These are phyloP conservation scores for Neotoma lepida DNA, from an alignment of 2,113 vertebrate species.

Conservation along the genomic window DNA sequence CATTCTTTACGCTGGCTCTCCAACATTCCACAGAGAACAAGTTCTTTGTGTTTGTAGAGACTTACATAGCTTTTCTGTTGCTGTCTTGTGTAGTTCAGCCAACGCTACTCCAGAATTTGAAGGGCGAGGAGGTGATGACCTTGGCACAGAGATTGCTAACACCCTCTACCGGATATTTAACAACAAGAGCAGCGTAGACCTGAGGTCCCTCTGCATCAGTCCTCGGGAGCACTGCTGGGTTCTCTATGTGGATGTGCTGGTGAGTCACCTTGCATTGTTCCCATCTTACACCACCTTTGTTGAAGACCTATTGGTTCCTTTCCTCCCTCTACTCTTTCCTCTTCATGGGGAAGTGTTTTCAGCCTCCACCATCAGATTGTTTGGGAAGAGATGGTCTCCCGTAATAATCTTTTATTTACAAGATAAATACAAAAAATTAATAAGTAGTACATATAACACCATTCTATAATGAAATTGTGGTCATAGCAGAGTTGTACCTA, in stretches of 20 bases:
- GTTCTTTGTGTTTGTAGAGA: not conserved
- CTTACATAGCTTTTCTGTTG: not conserved
- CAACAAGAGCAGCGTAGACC: constrained; percentile 89
- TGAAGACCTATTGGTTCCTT: not conserved
- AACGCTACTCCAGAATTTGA: constrained; percentile 98
- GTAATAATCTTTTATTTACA: not conserved
- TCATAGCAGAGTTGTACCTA: not conserved
- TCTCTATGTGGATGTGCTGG: constrained; percentile 98
- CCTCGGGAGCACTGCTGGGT: constrained; percentile 96
- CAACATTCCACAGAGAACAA: not conserved
- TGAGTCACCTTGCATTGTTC: constrained; percentile 75
- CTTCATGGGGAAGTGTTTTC: not conserved
- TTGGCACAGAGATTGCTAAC: constrained; percentile 94
- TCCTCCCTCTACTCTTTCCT: not conserved
- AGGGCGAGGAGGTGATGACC: constrained; percentile 96
- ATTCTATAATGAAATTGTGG: not conserved
- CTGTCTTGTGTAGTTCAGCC: constrained; percentile 90
- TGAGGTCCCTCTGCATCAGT: constrained; percentile 91
- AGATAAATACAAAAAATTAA: not conserved
- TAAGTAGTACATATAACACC: not conserved
- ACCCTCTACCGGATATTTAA: constrained; percentile 94
- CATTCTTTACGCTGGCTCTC: not conserved
- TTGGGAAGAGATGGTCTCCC: not conserved
- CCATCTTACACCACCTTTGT: rapidly evolving
- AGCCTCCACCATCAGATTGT: not conserved